These are phyloP conservation scores for Denticeps clupeoides DNA, from an alignment of 2,797 vertebrate genomes.

Conservation along the genomic window DNA sequence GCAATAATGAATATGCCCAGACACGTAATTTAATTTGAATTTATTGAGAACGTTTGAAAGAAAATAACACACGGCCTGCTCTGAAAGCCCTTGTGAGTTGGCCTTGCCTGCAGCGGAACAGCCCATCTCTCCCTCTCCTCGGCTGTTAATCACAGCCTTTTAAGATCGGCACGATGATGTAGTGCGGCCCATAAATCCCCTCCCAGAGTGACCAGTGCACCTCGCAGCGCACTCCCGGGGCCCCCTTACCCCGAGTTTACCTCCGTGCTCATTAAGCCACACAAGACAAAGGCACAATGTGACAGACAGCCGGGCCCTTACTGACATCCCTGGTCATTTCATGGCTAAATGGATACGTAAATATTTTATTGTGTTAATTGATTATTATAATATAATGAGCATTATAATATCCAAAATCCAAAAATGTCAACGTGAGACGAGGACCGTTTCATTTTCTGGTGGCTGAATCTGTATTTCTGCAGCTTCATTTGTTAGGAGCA, in stretches of 20 bases:
- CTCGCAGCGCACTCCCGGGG: constrained; percentile 44
- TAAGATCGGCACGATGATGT: constrained; percentile 52
- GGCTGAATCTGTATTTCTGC: constrained; percentile 15
- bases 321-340: constrained; percentile 32
- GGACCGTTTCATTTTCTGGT: too few species aligned
- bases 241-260: constrained; percentile 40
- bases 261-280: constrained; percentile 39
- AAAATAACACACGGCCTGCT: constrained; percentile 1
- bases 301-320: constrained; percentile 27
- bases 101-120: constrained; percentile 30
- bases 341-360: too few species aligned
- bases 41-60: neutral
- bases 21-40: neutral
- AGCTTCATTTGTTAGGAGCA: constrained; percentile 27
- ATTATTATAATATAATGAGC: too few species aligned
- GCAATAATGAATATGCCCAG: neutral
- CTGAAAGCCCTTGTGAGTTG: constrained; percentile 40
- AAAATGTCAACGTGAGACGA: too few species aligned
- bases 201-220: constrained; percentile 40
- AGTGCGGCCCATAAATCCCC: constrained; percentile 53
- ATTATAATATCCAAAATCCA: too few species aligned
- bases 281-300: constrained; percentile 10
- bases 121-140: constrained; percentile 38
- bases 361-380: too few species aligned
- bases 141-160: constrained; percentile 60